Evolutionary conservation across 23 tunicate species (phyloP), one percentile per base, ranked within the genome.

Genomic region (Trididemnum nubilum): DNA sequence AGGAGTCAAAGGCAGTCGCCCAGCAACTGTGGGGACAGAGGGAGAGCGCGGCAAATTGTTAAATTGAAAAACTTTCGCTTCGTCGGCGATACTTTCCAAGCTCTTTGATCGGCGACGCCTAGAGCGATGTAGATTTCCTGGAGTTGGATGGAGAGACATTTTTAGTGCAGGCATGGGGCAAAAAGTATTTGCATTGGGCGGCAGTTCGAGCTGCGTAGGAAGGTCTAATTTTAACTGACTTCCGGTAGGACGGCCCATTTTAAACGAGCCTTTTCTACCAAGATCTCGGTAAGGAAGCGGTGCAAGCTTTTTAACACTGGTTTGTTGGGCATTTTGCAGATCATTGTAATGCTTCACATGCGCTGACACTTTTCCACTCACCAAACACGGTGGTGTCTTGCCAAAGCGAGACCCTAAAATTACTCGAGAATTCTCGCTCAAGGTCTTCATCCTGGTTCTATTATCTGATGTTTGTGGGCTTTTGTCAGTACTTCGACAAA

Each of bases 251-350:
- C 32, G 57, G 3, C 78, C 78, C 58, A 73, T 38, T 26, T 73
- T 73, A 26, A 77, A 52, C 15, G 81, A 77, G 37, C 67, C 65
- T 18, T 54, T 77, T 54, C 81, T 52, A 4, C 22, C 37, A n/a
- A 3, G 2, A 7, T 39, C 80, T 9, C 59, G 52, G 51, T 58
- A 83, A 1, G 86, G 86, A 15, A 83, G 51, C 1, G 86, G 86
- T 2, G 86, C 22, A 1, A 83, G 71, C 35, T 83, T 83, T 38
- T n/a, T 38, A n/a, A 2, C 38, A 34, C 35, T 33, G 29, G 22
- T 23, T 3, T 5, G 67, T 15, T 5, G 12, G 78, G 27, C 26
- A 21, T 4, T 5, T 5, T 28, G 18, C 5, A 81, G 2, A 12
- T 23, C 32, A 38, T 81, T 49, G 64, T 66, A 81, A 18, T 66